phyloP scores from a whole-genome alignment of 2,113 vertebrate genomes.

The Tapirus terrestris region DNA sequence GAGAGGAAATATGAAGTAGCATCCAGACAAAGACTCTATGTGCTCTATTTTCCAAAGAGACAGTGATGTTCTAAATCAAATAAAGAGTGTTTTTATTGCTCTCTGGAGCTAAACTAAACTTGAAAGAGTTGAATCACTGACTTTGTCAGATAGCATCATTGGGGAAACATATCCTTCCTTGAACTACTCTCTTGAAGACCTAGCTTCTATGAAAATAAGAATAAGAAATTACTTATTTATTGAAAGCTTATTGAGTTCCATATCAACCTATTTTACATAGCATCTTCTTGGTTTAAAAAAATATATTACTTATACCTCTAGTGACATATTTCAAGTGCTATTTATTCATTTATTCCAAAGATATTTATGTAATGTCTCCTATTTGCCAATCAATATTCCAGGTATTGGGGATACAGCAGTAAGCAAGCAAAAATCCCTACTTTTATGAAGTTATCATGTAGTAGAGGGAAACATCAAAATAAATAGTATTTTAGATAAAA shows the following conservation, averaged over 20 bases:
- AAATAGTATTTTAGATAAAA: background rate
- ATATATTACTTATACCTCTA: background rate
- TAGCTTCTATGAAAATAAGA: background rate
- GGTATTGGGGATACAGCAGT: background rate
- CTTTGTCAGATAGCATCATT: background rate
- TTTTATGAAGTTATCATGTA: background rate
- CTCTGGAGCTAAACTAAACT: background rate
- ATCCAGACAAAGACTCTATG: background rate
- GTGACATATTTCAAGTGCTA: background rate
- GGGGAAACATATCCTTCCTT: background rate
- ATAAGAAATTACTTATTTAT: background rate
- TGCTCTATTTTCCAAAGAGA: background rate
- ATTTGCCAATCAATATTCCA: background rate
- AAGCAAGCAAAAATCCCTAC: background rate
- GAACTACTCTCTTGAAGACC: background rate
- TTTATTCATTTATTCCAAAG: background rate
- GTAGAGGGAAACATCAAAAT: background rate
- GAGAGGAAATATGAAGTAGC: background rate
- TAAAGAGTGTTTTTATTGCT: background rate
- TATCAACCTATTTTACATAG: background rate
- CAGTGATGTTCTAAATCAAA: slow-evolving; percentile 8
- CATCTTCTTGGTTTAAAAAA: background rate
- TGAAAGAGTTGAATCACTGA: background rate
- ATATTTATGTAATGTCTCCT: background rate
- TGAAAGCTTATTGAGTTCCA: background rate